A percentile compares a stretch with the other conserved stretches of the same genome.
These are phyloP conservation scores for Threskiornis aethiopicus DNA, from an alignment of 2,797 vertebrate genomes.

Conservation along the genomic window DNA sequence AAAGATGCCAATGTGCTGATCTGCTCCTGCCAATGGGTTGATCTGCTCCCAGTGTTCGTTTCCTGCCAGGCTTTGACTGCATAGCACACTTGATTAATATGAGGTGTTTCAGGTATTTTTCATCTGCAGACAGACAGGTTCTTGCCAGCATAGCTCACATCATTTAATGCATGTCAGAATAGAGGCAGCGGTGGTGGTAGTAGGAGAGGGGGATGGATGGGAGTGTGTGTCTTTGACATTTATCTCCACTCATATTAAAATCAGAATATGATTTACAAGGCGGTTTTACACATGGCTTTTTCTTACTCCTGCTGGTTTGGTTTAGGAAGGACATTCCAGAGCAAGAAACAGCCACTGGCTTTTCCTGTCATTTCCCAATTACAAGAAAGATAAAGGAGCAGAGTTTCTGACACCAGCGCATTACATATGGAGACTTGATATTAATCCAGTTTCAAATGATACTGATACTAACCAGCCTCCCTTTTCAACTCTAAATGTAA, in stretches of 20 bases:
- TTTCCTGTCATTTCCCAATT: not conserved
- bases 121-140: constrained; percentile 62
- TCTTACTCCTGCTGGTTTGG: not conserved
- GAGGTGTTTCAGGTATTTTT: constrained; percentile 50
- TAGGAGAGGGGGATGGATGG: constrained; percentile 35
- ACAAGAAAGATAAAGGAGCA: not conserved
- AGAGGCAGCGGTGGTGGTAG: not conserved
- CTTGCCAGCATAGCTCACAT: constrained; percentile 55
- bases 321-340: constrained; percentile 20
- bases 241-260: constrained; percentile 45
- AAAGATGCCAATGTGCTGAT: constrained; percentile 51
- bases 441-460: not conserved
- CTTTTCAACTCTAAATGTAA: not conserved
- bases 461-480: not conserved
- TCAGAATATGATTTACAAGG: constrained; percentile 48
- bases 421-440: not conserved
- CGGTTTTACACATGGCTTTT: constrained; percentile 7
- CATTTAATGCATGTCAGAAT: constrained; percentile 41
- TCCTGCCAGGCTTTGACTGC: constrained; percentile 35
- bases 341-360: not conserved
- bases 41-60: constrained; percentile 19
- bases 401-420: not conserved
- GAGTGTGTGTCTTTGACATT: constrained; percentile 28
- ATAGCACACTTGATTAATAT: constrained; percentile 18
- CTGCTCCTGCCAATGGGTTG: constrained; percentile 41